Evolutionary conservation across 1,140 invertebrate species (phyloP).

Genomic region (Drosophila kanapiae): DNA sequence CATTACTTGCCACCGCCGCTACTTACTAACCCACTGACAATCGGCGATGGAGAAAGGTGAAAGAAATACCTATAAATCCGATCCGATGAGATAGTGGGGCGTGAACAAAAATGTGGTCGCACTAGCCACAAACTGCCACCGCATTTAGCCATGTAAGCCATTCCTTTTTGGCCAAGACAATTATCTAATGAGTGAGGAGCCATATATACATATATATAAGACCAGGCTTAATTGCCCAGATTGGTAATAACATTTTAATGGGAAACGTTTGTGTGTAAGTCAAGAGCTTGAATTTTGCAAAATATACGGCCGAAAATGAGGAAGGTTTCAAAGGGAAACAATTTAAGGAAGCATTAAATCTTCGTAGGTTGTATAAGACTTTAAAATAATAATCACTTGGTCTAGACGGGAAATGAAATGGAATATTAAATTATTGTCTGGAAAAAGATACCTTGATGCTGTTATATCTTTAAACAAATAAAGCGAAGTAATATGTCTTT

Average conservation of each 20-base stretch:
- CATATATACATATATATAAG: background rate
- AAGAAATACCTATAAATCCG: slow-evolving; percentile 20
- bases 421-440: background rate
- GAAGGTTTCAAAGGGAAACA: background rate
- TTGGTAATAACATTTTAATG: slow-evolving; percentile 21
- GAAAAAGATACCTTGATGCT: background rate
- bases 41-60: slow-evolving; percentile 1
- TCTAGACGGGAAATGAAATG: slow-evolving; percentile 2
- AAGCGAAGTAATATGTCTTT: too few relatives aligned
- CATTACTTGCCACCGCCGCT: slow-evolving; percentile 4
- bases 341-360: background rate
- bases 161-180: slow-evolving; percentile 51
- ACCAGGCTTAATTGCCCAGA: slow-evolving; percentile 23
- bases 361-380: background rate
- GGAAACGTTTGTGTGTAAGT: background rate
- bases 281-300: background rate
- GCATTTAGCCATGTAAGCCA: slow-evolving; percentile 4
- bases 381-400: background rate
- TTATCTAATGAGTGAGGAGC: slow-evolving; percentile 28
- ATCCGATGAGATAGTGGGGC: slow-evolving; percentile 42
- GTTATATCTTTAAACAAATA: background rate
- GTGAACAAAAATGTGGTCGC: slow-evolving; percentile 51
- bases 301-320: background rate
- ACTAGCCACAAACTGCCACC: slow-evolving; percentile 15
- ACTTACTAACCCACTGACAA: background rate